Base-by-base conservation (phyloP, 2,113 vertebrate genomes). In the Hemiprocne comata region DNA sequence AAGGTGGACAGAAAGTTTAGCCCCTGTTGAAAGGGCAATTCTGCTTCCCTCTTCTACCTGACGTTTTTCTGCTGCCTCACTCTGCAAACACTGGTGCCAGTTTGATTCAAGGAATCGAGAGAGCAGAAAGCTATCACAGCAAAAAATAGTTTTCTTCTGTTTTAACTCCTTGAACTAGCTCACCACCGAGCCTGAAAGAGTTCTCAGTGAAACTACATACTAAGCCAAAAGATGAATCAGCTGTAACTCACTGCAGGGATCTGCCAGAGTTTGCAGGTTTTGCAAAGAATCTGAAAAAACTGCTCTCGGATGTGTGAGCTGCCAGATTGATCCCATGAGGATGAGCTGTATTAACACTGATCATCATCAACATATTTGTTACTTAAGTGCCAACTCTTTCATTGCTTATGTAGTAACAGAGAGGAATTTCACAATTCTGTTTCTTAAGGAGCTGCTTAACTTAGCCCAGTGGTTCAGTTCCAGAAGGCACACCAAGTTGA, bases 201-300 rank as follows among this genome's bases (percentile, higher is more conserved):
- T 42, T 78, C 83, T 88, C 86, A 67, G 51, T 66, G 67, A 86
- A 96, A 67, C 82, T 76, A 48, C 31, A 74, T 77, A 53, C 61
- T 42, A 64, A 92, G 64, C 76, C 94, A 93, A 94, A 80, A 93
- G 53, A 93, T 93, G 85, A 96, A 84, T 89, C 85, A 83, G 69
- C 10, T 5, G 78, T 76, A 85, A 84, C 54, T 94, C 58, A 53
- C 55, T 70, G 72, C 46, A 70, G 51, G n/a, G 67, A 97, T 87
- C 82, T 94, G 75, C 78, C 60, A 88, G 73, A 81, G 79, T 93
- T 65, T 72, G 85, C 72, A 83, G 51, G 36, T 87, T 96, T 95
- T 85, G 66, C 54, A 91, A 75, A 84, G 57, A 90, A 95, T 77
- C 55, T 71, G 62, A 53, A 96, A 93, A 85, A 90, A 74, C 5